These are phyloP conservation scores for Picus viridis DNA, from an alignment of 2,797 vertebrate genomes.

Conservation along the genomic window DNA sequence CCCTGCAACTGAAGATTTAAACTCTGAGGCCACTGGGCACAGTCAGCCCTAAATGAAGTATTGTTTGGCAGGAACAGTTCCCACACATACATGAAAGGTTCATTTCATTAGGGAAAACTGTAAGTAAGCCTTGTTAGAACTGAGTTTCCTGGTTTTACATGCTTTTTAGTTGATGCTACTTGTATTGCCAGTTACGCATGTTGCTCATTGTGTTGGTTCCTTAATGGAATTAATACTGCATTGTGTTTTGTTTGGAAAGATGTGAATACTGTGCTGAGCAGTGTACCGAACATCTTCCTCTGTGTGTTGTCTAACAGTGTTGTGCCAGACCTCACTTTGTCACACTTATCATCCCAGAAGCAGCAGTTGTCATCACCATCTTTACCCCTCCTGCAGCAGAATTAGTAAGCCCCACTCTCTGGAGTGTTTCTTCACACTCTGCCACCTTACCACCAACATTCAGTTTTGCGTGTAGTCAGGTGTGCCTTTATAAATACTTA, in stretches of 20 bases:
- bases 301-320: not conserved
- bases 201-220: not conserved
- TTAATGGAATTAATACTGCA: too few species aligned
- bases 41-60: not conserved
- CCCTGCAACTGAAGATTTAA: not conserved
- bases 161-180: not conserved
- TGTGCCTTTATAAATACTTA: not conserved
- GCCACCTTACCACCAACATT: not conserved
- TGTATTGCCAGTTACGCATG: not conserved
- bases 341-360: rapidly evolving
- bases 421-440: not conserved
- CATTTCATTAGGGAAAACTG: not conserved
- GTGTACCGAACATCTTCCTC: not conserved
- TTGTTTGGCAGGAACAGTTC: not conserved
- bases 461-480: not conserved
- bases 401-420: not conserved
- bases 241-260: not conserved
- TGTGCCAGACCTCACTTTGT: not conserved
- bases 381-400: not conserved
- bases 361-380: not conserved
- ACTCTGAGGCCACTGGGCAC: not conserved
- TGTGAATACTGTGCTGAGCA: not conserved
- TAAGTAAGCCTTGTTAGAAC: not conserved
- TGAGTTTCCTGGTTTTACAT: not conserved
- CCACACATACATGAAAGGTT: rapidly evolving